A percentile compares a stretch with the other conserved stretches of the same genome.
Conservation (phyloP, 2,113 vertebrate genomes). For the Stigmatopora argus region DNA sequence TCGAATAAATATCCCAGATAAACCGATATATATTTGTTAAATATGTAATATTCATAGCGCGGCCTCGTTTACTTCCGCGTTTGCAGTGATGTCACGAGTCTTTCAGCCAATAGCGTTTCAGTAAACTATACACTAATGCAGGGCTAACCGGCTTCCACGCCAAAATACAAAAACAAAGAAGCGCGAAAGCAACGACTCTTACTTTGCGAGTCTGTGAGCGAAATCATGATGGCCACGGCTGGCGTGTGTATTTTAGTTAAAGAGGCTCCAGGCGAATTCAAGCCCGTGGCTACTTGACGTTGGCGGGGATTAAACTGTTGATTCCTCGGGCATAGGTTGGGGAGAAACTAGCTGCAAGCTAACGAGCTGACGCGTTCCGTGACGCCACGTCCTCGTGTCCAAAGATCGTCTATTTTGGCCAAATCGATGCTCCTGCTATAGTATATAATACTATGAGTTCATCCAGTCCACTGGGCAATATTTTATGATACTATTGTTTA, state of each 20-base stretch:
- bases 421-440: too few relatives aligned
- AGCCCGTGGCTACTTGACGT: neutral
- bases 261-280: neutral
- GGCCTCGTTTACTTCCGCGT: neutral
- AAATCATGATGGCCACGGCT: conserved; percentile 74
- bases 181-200: conserved; percentile 50
- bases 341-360: neutral
- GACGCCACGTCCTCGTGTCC: conserved; percentile 30
- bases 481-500: too few relatives aligned
- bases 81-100: conserved; percentile 9
- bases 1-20: too few relatives aligned
- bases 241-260: neutral
- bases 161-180: conserved; percentile 20
- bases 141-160: conserved; percentile 14
- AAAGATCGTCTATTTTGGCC: conserved; percentile 37
- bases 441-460: too few relatives aligned
- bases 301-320: conserved; percentile 13
- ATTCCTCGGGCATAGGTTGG: conserved; percentile 5
- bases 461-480: too few relatives aligned
- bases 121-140: conserved; percentile 19
- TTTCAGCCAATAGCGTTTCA: conserved; percentile 46
- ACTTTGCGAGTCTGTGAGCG: conserved; percentile 89
- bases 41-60: neutral
- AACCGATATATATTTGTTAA: too few relatives aligned
- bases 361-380: conserved; percentile 20